Conservation (phyloP, 2,797 vertebrate genomes). For the Argya squamiceps region DNA sequence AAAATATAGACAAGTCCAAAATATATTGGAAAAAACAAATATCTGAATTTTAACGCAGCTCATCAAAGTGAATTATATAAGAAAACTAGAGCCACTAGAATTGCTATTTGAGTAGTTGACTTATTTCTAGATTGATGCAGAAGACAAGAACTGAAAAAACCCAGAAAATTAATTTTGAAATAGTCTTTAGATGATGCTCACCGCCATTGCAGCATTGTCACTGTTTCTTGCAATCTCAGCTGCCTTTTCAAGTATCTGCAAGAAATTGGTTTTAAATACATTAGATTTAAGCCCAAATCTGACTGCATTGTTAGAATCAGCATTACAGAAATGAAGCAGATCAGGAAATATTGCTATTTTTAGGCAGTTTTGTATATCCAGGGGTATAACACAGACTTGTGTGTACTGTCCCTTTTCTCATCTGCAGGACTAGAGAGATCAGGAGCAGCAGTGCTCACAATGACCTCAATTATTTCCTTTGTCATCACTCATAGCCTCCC, state of each 20-base stretch:
- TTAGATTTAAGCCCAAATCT: neutral
- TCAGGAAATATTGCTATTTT: neutral
- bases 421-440: neutral
- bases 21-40: neutral
- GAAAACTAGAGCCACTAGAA: neutral
- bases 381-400: neutral
- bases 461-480: neutral
- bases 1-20: neutral
- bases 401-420: neutral
- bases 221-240: constrained; percentile 88
- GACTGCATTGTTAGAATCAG: neutral
- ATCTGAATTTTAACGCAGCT: neutral
- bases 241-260: constrained; percentile 96
- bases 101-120: neutral
- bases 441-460: neutral
- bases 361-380: neutral
- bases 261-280: neutral
- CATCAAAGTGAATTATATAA: neutral
- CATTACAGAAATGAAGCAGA: neutral
- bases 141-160: accelerated
- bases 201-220: constrained; percentile 85
- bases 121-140: neutral
- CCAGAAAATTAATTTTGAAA: neutral
- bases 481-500: neutral
- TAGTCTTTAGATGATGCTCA: constrained; percentile 65